phyloP scores from a whole-genome alignment of 2,113 vertebrate genomes.

The Octodon degus region DNA sequence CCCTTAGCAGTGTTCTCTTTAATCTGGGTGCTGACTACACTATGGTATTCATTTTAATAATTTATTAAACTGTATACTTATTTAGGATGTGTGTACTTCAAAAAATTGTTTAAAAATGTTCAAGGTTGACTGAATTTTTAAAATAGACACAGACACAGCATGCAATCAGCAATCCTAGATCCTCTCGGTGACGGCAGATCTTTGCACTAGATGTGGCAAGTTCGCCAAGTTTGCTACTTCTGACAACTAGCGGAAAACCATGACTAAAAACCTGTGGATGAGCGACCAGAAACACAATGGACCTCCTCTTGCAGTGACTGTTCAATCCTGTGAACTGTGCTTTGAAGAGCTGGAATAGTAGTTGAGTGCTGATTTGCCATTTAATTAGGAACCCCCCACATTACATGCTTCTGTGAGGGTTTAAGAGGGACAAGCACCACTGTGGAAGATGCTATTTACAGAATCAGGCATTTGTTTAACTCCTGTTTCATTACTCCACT shows the following conservation, averaged over 20 bases:
- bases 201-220: background rate
- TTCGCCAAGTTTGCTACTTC: background rate
- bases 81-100: background rate
- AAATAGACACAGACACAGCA: background rate
- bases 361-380: background rate
- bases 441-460: background rate
- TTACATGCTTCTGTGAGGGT: background rate
- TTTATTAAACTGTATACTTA: background rate
- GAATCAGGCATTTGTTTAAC: constrained; percentile 1
- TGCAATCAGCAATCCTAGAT: background rate
- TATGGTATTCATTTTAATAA: background rate
- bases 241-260: background rate
- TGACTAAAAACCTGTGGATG: background rate
- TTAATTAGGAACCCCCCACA: background rate
- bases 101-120: background rate
- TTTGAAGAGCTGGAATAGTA: background rate
- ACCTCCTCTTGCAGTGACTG: background rate
- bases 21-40: background rate
- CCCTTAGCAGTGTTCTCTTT: background rate
- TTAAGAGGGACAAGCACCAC: background rate
- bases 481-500: background rate
- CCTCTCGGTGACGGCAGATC: background rate
- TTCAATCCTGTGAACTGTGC: background rate
- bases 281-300: background rate
- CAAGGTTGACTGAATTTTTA: background rate